Percentiles rank a stretch among this genome's conserved stretches.
These are phyloP conservation scores for Acrobasis repandana DNA, from an alignment of 2,888 invertebrate genomes.

Conservation along the genomic window DNA sequence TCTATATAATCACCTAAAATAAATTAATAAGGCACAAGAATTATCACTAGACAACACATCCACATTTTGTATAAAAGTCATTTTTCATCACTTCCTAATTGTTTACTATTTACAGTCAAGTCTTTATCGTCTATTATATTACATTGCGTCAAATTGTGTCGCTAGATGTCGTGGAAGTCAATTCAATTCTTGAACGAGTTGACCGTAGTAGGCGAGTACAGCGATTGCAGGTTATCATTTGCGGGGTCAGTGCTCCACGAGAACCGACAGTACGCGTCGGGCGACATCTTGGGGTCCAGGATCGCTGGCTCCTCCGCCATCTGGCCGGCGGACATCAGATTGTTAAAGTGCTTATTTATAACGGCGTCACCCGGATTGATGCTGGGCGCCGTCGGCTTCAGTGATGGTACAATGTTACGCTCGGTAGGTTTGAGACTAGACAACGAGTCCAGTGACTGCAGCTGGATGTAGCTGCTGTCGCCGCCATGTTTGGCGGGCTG, in stretches of 20 bases:
- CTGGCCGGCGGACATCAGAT: slow-evolving; percentile 62
- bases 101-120: slow-evolving; percentile 67
- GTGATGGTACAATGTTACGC: slow-evolving; percentile 54
- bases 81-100: slow-evolving; percentile 64
- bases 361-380: slow-evolving; percentile 71
- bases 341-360: slow-evolving; percentile 73
- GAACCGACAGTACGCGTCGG: slow-evolving; percentile 78
- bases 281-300: slow-evolving; percentile 75
- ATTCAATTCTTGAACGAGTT: slow-evolving; percentile 66
- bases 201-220: slow-evolving; percentile 59
- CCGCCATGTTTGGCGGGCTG: slow-evolving; percentile 57
- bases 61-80: slow-evolving; percentile 67
- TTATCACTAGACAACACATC: slow-evolving; percentile 78
- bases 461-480: slow-evolving; percentile 72
- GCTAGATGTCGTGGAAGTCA: slow-evolving; percentile 48
- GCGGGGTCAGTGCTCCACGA: slow-evolving; percentile 78
- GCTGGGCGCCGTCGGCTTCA: slow-evolving; percentile 53
- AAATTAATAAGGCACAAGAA: slow-evolving; percentile 83
- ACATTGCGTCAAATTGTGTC: slow-evolving; percentile 48
- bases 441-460: slow-evolving; percentile 69
- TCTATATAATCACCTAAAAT: slow-evolving; percentile 76
- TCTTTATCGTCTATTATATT: slow-evolving; percentile 60
- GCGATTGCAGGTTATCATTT: slow-evolving; percentile 72
- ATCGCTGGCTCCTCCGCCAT: slow-evolving; percentile 68
- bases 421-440: slow-evolving; percentile 68